Percentiles rank a stretch among this genome's conserved stretches.
Conservation (phyloP, 2,113 vertebrate species). For the Nanorana parkeri region DNA sequence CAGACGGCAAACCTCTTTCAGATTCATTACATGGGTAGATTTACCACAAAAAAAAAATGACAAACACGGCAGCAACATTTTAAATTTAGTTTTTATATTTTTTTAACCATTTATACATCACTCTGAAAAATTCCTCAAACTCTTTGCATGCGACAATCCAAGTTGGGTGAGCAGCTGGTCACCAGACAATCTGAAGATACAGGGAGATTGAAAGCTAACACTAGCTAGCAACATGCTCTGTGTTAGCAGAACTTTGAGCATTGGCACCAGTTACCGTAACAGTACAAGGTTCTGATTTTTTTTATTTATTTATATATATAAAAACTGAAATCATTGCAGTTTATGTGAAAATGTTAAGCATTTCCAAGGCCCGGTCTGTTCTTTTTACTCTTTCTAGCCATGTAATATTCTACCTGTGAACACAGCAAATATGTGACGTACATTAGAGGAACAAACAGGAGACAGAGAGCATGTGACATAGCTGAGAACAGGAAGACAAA, state of each 20-base stretch:
- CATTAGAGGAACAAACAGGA: background rate
- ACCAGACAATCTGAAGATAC: conserved; percentile 45
- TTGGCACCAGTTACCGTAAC: conserved; percentile 9
- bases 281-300: conserved; percentile 17
- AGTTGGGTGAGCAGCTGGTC: conserved; percentile 53
- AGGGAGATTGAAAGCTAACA: conserved; percentile 30
- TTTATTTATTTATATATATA: too few species aligned
- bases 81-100: conserved; percentile 53
- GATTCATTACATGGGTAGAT: background rate
- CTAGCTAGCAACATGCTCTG: conserved; percentile 24
- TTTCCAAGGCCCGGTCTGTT: conserved; percentile 38
- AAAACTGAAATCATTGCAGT: conserved; percentile 1
- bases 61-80: conserved; percentile 41
- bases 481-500: conserved; percentile 11
- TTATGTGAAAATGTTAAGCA: conserved; percentile 25
- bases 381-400: conserved; percentile 14
- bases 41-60: conserved; percentile 40
- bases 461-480: background rate
- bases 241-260: conserved; percentile 3
- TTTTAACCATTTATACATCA: conserved; percentile 59
- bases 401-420: background rate
- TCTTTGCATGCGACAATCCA: conserved; percentile 57
- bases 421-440: background rate
- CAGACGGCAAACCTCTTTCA: background rate
- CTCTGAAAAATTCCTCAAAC: conserved; percentile 54